Evolutionary conservation across 2,888 invertebrate species (phyloP), one percentile per base, ranked within the genome.

Genomic region (Latrodectus hesperus): DNA sequence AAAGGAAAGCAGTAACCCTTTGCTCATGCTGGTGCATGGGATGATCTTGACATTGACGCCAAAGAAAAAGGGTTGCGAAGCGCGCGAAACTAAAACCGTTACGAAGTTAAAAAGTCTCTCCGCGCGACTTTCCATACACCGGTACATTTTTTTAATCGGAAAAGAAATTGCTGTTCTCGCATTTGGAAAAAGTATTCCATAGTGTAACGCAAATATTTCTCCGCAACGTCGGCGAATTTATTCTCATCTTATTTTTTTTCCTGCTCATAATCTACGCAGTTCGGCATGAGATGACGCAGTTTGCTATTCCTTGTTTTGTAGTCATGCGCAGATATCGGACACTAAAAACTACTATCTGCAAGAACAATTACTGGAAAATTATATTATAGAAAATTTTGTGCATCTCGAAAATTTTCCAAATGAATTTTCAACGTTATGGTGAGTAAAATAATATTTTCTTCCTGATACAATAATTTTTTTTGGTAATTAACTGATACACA

Each of bases 281-380:
- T 80, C 60, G 67, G 65, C 49, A 76, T 68, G 38, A 26, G 67
- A 87, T 87, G 86, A 87, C 86, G 86, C 86, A 87, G 86, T 87
- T 87, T 74, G 60, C 86, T 77, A 87, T 86, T 86, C 80, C 84
- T 64, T 70, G 68, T 81, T 85, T 79, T 70, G 14, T 65, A 86
- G 76, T 76, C 86, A 87, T 87, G 86, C 86, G 86, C 86, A 87
- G 86, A 77, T 80, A 16, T 80, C 55, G 76, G 76, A 86, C 76
- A 80, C 70, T 72, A 70, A 52, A 38, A 68, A 17, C 67, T 22
- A 26, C 60, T 60, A 60, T 60, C 38, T 60, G 60, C 14, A 60
- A n/a, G 60, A 60, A 60, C 12, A 60, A 60, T 16, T 16, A 60
- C n/a, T 60, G 60, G n/a, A 60, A 60, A 60, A 60, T 60, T 60